These are phyloP conservation scores for Cephalopterus ornatus DNA, from an alignment of 2,113 vertebrate species.

Conservation along the genomic window DNA sequence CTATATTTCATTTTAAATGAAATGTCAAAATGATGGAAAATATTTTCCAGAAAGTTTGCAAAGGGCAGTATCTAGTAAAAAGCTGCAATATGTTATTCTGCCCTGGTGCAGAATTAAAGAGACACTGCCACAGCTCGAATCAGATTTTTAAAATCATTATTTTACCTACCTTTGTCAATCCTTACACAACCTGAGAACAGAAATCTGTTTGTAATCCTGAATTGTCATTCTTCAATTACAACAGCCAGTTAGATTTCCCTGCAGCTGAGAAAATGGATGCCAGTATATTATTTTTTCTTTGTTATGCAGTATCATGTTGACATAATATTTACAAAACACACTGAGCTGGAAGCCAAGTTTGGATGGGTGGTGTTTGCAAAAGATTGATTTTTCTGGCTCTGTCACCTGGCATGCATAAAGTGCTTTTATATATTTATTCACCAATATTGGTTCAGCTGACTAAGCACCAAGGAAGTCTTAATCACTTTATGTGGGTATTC, in stretches of 20 bases:
- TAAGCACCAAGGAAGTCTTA: not conserved
- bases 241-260: not conserved
- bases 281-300: not conserved
- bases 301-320: not conserved
- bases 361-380: not conserved
- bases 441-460: not conserved
- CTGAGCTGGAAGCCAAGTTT: not conserved
- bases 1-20: conserved; percentile 85
- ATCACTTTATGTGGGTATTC: not conserved
- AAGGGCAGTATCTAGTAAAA: conserved; percentile 66
- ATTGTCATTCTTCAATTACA: not conserved
- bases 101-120: conserved; percentile 35
- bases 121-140: not conserved
- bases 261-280: conserved; percentile 26
- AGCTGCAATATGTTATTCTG: conserved; percentile 11
- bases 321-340: conserved; percentile 14
- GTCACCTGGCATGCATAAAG: not conserved
- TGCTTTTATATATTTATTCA: not conserved
- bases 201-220: conserved; percentile 56
- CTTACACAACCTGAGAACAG: conserved; percentile 36
- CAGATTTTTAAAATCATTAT: conserved; percentile 22
- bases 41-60: conserved; percentile 75
- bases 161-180: conserved; percentile 53
- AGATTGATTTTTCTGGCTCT: conserved; percentile 27
- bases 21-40: conserved; percentile 84